Conservation (phyloP, 2,888 invertebrate genomes). For the Stramonita haemastoma region DNA sequence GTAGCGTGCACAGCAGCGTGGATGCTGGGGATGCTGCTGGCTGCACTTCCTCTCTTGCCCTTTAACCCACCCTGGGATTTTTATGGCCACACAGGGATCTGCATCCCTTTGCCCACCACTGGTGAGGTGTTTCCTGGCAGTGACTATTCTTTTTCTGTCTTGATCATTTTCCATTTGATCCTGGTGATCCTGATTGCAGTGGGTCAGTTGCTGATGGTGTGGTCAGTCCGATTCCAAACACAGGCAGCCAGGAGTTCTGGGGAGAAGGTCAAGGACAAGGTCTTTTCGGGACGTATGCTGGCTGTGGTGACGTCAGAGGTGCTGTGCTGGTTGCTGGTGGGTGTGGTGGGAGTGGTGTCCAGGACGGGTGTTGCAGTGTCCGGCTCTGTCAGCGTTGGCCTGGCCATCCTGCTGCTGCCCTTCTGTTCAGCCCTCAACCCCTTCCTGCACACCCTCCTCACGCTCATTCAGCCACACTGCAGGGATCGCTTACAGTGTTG, state of each 20-base stretch:
- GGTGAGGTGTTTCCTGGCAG: constrained; percentile 71
- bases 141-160: constrained; percentile 73
- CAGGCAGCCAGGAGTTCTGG: no score
- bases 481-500: no score
- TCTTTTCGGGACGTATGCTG: constrained; percentile 42
- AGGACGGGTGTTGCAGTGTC: constrained; percentile 34
- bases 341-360: constrained; percentile 42
- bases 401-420: constrained; percentile 78
- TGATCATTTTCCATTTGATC: constrained; percentile 71
- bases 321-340: constrained; percentile 46
- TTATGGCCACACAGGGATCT: constrained; percentile 68
- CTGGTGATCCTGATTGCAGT: constrained; percentile 69
- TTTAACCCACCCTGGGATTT: constrained; percentile 60
- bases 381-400: constrained; percentile 40
- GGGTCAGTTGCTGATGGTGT: constrained; percentile 73
- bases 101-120: constrained; percentile 74
- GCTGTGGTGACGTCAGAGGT: constrained; percentile 41
- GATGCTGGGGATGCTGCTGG: constrained; percentile 62
- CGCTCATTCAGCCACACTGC: constrained; percentile 18
- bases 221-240: constrained; percentile 50
- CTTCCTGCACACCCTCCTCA: constrained; percentile 45
- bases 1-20: constrained; percentile 59
- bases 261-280: constrained; percentile 35
- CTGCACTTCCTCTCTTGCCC: constrained; percentile 69
- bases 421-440: constrained; percentile 80